phyloP scores from a whole-genome alignment of 1,140 invertebrate species.

The Ditylenchus dipsaci region DNA sequence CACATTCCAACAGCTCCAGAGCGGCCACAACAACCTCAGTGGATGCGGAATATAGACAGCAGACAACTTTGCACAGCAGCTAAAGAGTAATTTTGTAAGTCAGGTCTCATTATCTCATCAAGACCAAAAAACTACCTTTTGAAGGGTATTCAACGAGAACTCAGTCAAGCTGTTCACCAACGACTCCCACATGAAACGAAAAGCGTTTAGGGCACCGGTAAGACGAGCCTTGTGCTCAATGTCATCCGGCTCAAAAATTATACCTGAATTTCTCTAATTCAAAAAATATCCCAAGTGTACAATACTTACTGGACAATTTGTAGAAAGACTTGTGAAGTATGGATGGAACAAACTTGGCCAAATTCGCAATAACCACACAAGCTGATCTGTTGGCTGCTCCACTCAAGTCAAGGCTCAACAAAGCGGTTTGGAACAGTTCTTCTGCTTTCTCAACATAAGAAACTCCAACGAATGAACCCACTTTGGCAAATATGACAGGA shows the following conservation, averaged over 20 bases:
- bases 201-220: conserved; percentile 19
- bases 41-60: conserved; percentile 18
- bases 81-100: not conserved
- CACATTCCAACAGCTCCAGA: conserved; percentile 17
- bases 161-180: conserved; percentile 24
- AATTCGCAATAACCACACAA: conserved; percentile 12
- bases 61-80: conserved; percentile 25
- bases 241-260: conserved; percentile 22
- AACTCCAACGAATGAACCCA: conserved; percentile 13
- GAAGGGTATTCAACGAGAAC: not conserved
- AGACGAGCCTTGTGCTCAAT: conserved; percentile 18
- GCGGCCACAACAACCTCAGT: conserved; percentile 29
- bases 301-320: conserved; percentile 9
- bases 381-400: conserved; percentile 17
- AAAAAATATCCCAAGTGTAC: too few relatives aligned
- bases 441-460: conserved; percentile 18
- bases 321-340: conserved; percentile 34
- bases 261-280: not conserved
- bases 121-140: conserved; percentile 13
- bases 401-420: conserved; percentile 13
- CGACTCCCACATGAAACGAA: conserved; percentile 20
- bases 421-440: conserved; percentile 19
- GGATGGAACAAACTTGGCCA: conserved; percentile 27
- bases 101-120: conserved; percentile 1
- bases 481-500: conserved; percentile 11